Evolutionary conservation across 1,140 invertebrate species (phyloP), one percentile per base, ranked within the genome.

Genomic region (Brachionus rubens): DNA sequence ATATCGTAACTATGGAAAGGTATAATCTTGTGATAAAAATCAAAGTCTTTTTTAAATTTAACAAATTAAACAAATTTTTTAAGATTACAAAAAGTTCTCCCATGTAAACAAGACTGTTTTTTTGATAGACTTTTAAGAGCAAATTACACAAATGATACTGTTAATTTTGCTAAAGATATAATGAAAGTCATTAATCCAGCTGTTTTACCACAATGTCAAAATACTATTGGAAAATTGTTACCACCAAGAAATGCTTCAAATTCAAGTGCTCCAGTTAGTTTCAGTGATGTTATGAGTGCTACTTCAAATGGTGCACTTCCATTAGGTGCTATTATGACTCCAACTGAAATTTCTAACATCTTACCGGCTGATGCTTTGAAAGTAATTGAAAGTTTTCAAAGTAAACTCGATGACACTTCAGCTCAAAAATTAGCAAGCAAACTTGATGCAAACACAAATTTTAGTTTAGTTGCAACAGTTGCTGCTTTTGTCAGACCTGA

Each of bases 21-120:
- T 65, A 65, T 7, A 54, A 10, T 24, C n/a, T n/a, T n/a, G n/a
- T 9, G 7, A n/a, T n/a, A 14, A 26, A 10, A 40, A 6, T 36
- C 1, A 41, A 41, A 43, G 21, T 28, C 30, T 62, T 40, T 40
- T 16, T 26, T 16, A 40, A 56, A 59, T 33, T 62, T 16, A 16
- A n/a, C n/a, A n/a, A n/a, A n/a, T n/a, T n/a, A n/a, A n/a, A n/a
- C n/a, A n/a, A n/a, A 40, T 62, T 9, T 54, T 40, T 2, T 10
- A 14, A 65, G 59, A 41, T 41, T 65, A 14, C 41, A 43, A 43
- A 65, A 65, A 46, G 40, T 24, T 16, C 21, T 43, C 9, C 16
- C n/a, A 3, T 65, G 59, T 12, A 65, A 65, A 24, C 41, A 36
- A 65, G 59, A 65, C 19, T 65, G 59, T 26, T 43, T 43, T 43